Conservation (phyloP, 2,113 vertebrate genomes). For the Lepus timidus region DNA sequence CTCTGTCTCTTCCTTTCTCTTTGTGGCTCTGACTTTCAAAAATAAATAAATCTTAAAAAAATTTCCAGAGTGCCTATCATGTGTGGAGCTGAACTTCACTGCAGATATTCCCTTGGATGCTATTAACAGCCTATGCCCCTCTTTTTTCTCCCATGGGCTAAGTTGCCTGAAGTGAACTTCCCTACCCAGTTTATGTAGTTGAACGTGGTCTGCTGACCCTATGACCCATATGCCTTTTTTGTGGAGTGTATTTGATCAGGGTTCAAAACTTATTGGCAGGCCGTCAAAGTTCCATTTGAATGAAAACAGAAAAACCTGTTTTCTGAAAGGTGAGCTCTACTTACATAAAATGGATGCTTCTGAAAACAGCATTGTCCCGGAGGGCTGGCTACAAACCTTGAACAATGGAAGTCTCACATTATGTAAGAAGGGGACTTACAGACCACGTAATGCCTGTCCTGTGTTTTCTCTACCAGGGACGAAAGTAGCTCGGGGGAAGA, state of each 20-base stretch:
- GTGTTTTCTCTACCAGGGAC: fast-evolving
- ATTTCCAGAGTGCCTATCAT: background rate
- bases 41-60: background rate
- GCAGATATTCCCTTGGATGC: background rate
- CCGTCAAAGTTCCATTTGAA: slow-evolving; percentile 39
- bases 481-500: background rate
- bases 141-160: background rate
- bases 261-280: slow-evolving; percentile 31
- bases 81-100: background rate
- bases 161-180: background rate
- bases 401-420: background rate
- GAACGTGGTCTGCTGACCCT: background rate
- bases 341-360: slow-evolving; percentile 67
- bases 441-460: background rate
- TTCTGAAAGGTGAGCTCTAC: slow-evolving; percentile 67
- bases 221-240: background rate
- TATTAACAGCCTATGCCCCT: background rate
- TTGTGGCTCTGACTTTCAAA: too few species aligned
- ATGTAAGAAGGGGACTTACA: background rate
- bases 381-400: background rate
- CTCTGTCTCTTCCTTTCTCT: too few species aligned
- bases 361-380: slow-evolving; percentile 51
- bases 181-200: background rate
- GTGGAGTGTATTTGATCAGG: background rate
- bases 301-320: slow-evolving; percentile 67